These are phyloP conservation scores for Indicator indicator DNA, from an alignment of 2,113 vertebrate genomes.

Conservation along the genomic window DNA sequence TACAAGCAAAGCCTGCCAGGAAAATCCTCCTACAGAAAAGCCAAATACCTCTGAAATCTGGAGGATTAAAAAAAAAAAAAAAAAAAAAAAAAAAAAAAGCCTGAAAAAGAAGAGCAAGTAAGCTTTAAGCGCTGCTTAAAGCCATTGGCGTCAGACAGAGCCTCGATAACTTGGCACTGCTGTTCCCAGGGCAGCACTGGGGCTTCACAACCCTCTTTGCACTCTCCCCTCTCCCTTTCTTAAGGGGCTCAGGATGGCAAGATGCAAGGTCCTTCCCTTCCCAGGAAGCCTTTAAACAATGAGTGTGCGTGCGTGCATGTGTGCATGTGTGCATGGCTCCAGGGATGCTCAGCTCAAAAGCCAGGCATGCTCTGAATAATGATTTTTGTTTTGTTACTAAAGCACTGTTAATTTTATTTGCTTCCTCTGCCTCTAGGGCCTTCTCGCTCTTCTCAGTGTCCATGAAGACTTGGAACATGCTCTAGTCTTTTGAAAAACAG, in stretches of 20 bases:
- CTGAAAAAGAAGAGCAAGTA: not conserved
- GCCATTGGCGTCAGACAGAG: not conserved
- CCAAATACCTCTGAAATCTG: not conserved
- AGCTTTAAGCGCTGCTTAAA: not conserved
- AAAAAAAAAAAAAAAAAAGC: too few relatives aligned
- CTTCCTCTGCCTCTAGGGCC: not conserved
- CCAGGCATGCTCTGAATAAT: not conserved
- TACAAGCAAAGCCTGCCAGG: not conserved
- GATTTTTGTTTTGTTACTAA: not conserved
- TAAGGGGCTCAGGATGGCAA: not conserved
- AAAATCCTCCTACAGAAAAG: not conserved
- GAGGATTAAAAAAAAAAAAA: not conserved
- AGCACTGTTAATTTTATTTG: not conserved
- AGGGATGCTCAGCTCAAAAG: not conserved
- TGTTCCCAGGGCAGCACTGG: not conserved
- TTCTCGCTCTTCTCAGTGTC: not conserved
- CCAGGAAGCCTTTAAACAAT: not conserved
- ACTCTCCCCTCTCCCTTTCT: not conserved
- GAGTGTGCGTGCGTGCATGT: not conserved
- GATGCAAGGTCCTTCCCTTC: not conserved
- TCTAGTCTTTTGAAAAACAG: not conserved
- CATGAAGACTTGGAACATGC: not conserved
- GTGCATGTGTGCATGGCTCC: not conserved
- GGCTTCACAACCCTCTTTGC: not conserved
- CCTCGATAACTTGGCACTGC: not conserved